Evolutionary conservation across 2,888 invertebrate genomes (phyloP).

Genomic region (Coleophora deauratella): DNA sequence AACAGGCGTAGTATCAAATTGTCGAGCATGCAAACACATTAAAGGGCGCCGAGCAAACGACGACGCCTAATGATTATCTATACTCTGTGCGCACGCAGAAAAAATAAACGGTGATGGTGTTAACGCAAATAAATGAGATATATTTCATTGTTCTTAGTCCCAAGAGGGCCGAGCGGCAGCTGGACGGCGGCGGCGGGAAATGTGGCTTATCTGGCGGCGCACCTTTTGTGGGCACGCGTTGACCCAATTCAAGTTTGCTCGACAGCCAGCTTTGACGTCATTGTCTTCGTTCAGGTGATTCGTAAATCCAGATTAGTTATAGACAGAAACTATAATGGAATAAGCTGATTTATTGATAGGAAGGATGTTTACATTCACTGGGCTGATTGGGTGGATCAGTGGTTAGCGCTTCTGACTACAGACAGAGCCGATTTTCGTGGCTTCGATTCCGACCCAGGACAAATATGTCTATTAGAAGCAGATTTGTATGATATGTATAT

Average conservation of each 20-base stretch:
- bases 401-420: no score
- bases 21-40: constrained; percentile 69
- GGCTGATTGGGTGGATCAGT: no score
- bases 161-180: constrained; percentile 53
- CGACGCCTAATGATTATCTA: constrained; percentile 64
- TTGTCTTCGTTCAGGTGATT: constrained; percentile 45
- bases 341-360: no score
- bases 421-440: no score
- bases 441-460: no score
- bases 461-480: no score
- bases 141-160: constrained; percentile 66
- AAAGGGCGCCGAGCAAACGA: constrained; percentile 60
- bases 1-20: constrained; percentile 68
- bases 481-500: no score
- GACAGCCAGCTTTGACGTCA: constrained; percentile 46
- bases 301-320: constrained; percentile 30
- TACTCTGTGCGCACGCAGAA: constrained; percentile 43
- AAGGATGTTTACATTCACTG: no score
- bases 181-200: constrained; percentile 50
- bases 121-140: constrained; percentile 58
- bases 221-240: constrained; percentile 69
- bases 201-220: constrained; percentile 66
- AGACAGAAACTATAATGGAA: constrained; percentile 7
- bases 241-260: constrained; percentile 65
- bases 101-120: constrained; percentile 35